phyloP scores from a whole-genome alignment of 2,797 vertebrate species.

The Sebastes hubbsi region DNA sequence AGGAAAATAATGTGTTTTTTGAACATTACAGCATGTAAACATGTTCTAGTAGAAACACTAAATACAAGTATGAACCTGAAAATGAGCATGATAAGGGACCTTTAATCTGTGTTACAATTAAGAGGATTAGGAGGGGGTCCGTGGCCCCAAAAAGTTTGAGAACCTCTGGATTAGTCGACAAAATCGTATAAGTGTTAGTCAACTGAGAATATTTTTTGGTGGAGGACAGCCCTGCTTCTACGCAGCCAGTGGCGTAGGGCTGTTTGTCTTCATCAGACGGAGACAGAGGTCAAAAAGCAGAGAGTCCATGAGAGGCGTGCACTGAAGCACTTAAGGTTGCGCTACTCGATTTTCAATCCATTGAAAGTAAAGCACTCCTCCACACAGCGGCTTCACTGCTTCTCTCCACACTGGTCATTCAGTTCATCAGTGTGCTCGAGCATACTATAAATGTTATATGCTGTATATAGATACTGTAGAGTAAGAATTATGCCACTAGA shows the following conservation, averaged over 20 bases:
- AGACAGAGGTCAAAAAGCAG: slow-evolving; percentile 52
- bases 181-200: too few relatives aligned
- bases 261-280: slow-evolving; percentile 66
- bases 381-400: neutral
- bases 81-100: too few relatives aligned
- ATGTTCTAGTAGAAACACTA: too few relatives aligned
- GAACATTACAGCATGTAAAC: too few relatives aligned
- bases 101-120: too few relatives aligned
- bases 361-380: slow-evolving; percentile 41
- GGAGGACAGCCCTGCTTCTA: neutral
- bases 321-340: slow-evolving; percentile 40
- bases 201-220: too few relatives aligned
- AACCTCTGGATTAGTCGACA: too few relatives aligned
- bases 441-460: neutral
- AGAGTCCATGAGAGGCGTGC: slow-evolving; percentile 43
- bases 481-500: neutral
- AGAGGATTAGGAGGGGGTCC: too few relatives aligned
- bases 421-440: slow-evolving; percentile 2
- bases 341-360: slow-evolving; percentile 50
- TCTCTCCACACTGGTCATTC: slow-evolving; percentile 2
- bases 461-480: slow-evolving; percentile 2
- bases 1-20: too few relatives aligned
- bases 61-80: too few relatives aligned
- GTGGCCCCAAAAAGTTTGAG: too few relatives aligned
- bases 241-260: slow-evolving; percentile 14